Base-by-base conservation (phyloP, 2,888 invertebrate genomes). In the Oithona nana region DNA sequence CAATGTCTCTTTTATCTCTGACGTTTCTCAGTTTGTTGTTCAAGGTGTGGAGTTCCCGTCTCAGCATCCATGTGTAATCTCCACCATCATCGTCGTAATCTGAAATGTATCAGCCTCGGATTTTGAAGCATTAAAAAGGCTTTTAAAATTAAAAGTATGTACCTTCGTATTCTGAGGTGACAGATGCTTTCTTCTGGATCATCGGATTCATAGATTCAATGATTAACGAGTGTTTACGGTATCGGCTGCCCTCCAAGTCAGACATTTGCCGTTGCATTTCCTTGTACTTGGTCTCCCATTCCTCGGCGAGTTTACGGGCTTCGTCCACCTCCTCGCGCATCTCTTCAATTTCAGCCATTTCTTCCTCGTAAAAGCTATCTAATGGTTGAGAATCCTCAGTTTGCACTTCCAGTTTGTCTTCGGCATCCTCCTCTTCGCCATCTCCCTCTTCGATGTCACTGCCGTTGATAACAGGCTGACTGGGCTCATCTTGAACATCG, bases 211-310 rank as follows among this genome's bases (percentile, higher is more conserved):
- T 16, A 16, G 6, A 11, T 11, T 39, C 39, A 11, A 39, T 6
- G 8, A 39, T 16, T 11, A 39, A 11, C 39, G 39, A 39, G 16
- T 39, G 39, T 16, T 39, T 39, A 11, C 16, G 6, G 39, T 39
- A 24, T 39, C 57, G 6, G 1, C 59, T 29, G 24, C 24, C 11
- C n/a, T 59, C 59, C n/a, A 59, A 22, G 1, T 59, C 66, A 3
- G 64, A 87, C 68, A 87, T 76, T 71, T 85, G 81, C 70, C 86
- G 85, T 13, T 83, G 83, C 0, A 83, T 81, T 66, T 80, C 78
- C 64, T 83, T 80, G 71, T 83, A 88, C 71, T 86, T 84, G 70
- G 82, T 83, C 69, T 89, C 87, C 68, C 87, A 77, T 69, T 84
- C 83, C 70, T 88, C 86, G 0, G 85, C 83, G 8, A 82, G 81